Base-by-base conservation (phyloP, 53 echinoderm and acorn worm genomes). In the Hippasteria phrygiana region DNA sequence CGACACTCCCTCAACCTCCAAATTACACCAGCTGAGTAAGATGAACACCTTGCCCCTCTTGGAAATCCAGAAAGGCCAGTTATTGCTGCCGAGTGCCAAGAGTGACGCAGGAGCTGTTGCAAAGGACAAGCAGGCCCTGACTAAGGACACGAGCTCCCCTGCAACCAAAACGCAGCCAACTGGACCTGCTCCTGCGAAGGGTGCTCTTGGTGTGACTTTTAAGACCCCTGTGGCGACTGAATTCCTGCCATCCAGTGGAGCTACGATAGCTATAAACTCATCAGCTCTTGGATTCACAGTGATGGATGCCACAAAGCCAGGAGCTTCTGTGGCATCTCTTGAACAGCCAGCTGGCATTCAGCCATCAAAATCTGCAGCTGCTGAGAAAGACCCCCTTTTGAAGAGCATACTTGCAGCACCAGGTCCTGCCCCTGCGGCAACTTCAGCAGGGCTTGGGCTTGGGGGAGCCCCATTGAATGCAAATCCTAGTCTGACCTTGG, bases 21-120 rank as follows among this genome's bases (percentile, higher is more conserved):
- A 67, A 18, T 37, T 70, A 31, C 27, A 43, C 71, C 33, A 84
- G 51, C 70, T 84, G 67, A 84, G 84, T 51, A 48, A 51, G 37
- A 84, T 69, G 84, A 84, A 84, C 26, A 84, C 84, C 37, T 38
- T 84, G 84, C 84, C 84, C 0, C 51, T 84, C 17, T 33, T 71
- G 11, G 37, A 50, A 0, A 11, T 84, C 84, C 48, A 84, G 48
- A 34, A 43, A 29, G 84, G 84, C 53, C 71, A 67, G 37, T 71
- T 70, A 53, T 59, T 78, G 54, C 32, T 46, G 34, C 48, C 24
- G 6, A 17, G 26, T 22, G 12, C 67, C 24, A 70, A 48, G 11
- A 31, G 18, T 13, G 48, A 32, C 38, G 16, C 34, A 16, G 65
- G 65, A 10, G 4, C n/a, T 45, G 47, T 8, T 4, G 64, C 11